Base-by-base conservation (phyloP, 1,140 invertebrate species). In the Pseudomyrmex gracilis region DNA sequence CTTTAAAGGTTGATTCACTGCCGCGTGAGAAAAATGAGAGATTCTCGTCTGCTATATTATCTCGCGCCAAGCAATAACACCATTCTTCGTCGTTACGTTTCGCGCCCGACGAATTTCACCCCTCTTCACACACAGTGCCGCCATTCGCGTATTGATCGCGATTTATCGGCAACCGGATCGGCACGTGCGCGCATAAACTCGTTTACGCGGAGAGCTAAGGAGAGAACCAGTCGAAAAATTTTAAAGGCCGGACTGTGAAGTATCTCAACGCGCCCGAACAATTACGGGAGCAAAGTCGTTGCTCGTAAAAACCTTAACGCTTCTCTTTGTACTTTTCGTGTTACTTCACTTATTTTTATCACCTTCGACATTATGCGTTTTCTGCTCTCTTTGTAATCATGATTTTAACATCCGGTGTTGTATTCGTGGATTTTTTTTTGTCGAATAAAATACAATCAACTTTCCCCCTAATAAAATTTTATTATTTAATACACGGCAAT, bases 1-100 rank as follows among this genome's bases (percentile, higher is more conserved):
- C 78, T 82, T 82, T 82, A 82, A 82, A 82, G 70, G 80, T 82
- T 82, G 71, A 82, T 82, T 64, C 49, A 63, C 17, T n/a, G 45
- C n/a, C 13, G 43, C 43, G 22, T 34, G 17, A 53, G 17, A 24
- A 63, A 4, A 43, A 63, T 45, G 66, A 53, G 73, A 76, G 73
- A 76, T 64, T 45, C 71, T 45, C 71, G 71, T 20, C 47, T 76
- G 22, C 10, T 15, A 15, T 74, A 34, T 34, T n/a, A n/a, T 15
- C 58, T 63, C 45, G 58, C 43, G 73, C 45, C 57, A 15, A 51
- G 7, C 58, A 76, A 53, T 76, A 76, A 66, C 47, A 66, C 66
- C 66, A 53, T 66, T 9, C 73, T n/a, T 12, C 24, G 22, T 53
- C 73, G 53, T 67, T 53, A 67, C 53, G 73, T 43, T 1, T n/a